Conservation (phyloP, 2,113 vertebrate genomes). For the Australoheros scitulus region DNA sequence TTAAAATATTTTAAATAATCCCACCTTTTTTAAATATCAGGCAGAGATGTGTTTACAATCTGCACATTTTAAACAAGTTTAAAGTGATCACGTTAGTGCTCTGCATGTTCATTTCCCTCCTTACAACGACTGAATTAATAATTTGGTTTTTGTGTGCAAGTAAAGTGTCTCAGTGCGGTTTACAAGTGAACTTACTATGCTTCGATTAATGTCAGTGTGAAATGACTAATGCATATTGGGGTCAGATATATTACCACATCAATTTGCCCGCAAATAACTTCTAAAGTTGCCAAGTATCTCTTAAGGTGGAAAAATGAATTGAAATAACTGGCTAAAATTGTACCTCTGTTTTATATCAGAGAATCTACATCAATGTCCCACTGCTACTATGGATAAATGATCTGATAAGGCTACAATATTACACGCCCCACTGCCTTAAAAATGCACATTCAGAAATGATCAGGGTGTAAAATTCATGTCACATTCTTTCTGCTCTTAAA, state of each 20-base stretch:
- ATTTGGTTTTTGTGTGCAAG: background rate
- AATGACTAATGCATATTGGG: background rate
- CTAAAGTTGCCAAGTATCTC: background rate
- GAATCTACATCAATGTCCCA: background rate
- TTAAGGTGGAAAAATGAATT: background rate
- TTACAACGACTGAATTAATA: background rate
- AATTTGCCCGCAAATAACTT: background rate
- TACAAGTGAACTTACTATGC: background rate
- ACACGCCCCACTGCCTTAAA: background rate
- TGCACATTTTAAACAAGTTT: background rate
- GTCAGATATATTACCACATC: background rate
- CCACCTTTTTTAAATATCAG: background rate
- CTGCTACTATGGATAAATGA: background rate
- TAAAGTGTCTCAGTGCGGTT: background rate
- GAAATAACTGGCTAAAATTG: background rate
- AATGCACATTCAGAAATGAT: slow-evolving; percentile 19
- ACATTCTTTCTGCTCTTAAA: background rate
- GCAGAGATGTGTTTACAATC: background rate
- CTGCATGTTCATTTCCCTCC: background rate
- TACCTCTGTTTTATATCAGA: background rate
- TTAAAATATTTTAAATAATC: background rate
- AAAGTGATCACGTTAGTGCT: background rate
- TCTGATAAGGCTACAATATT: slow-evolving; percentile 34
- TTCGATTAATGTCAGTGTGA: background rate
- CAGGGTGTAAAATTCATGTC: background rate